Percentiles rank a stretch among this genome's conserved stretches.
These are phyloP conservation scores for Stegostoma tigrinum DNA, from an alignment of 2,113 vertebrate species.

Conservation along the genomic window DNA sequence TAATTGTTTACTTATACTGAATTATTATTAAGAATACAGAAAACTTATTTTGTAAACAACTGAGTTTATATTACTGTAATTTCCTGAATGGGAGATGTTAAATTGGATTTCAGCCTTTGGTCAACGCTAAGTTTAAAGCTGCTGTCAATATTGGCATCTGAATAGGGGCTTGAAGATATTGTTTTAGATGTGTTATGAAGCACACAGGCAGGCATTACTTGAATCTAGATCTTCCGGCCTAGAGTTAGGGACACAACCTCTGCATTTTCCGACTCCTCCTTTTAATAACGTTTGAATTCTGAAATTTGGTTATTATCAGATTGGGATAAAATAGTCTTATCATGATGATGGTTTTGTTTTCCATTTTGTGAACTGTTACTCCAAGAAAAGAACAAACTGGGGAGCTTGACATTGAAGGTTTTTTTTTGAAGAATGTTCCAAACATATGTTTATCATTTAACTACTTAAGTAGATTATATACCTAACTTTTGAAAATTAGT, in stretches of 20 bases:
- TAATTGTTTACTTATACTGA: not conserved
- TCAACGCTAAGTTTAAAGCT: not conserved
- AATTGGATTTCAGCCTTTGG: not conserved
- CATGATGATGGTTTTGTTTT: not conserved
- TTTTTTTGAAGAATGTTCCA: not conserved
- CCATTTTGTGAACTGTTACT: constrained; percentile 17
- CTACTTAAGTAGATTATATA: not conserved
- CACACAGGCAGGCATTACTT: no score
- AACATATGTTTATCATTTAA: not conserved
- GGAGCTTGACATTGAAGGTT: not conserved
- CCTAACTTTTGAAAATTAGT: not conserved
- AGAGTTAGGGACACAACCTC: no score
- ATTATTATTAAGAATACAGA: not conserved
- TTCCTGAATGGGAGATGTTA: not conserved
- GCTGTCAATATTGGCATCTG: not conserved
- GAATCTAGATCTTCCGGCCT: no score
- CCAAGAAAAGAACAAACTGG: not conserved
- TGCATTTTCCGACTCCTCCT: not conserved
- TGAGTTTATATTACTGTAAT: not conserved
- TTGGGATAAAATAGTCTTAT: not conserved
- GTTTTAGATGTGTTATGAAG: no score
- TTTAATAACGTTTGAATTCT: no score
- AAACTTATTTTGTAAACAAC: not conserved
- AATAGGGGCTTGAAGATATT: not conserved
- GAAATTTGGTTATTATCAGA: not conserved